These are phyloP conservation scores for Frankliniella fusca DNA, from an alignment of 2,888 invertebrate species.

Conservation along the genomic window DNA sequence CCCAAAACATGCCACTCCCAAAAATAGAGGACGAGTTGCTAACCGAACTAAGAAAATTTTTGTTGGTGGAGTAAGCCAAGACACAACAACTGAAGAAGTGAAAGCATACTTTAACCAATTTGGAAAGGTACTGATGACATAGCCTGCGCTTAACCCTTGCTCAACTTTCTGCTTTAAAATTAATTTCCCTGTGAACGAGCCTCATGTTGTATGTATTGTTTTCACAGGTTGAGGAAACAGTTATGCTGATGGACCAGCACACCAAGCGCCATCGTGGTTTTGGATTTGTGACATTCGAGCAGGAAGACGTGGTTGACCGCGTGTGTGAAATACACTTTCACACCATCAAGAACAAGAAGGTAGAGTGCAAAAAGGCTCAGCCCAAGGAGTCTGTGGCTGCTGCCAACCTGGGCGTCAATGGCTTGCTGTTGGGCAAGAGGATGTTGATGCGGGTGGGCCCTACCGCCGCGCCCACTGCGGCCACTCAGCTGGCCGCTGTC, in stretches of 20 bases:
- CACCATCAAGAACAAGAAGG: conserved; percentile 87
- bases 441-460: conserved; percentile 64
- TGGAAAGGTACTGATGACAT: conserved; percentile 57
- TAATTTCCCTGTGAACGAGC: neutral
- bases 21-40: conserved; percentile 77
- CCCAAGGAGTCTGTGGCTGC: conserved; percentile 83
- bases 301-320: conserved; percentile 84
- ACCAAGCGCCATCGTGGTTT: conserved; percentile 87
- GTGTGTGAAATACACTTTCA: conserved; percentile 93
- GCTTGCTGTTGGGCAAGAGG: conserved; percentile 61
- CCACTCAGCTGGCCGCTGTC: conserved; percentile 50
- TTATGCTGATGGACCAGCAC: conserved; percentile 92
- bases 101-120: conserved; percentile 87
- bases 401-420: conserved; percentile 48
- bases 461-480: conserved; percentile 48
- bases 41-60: conserved; percentile 90
- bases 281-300: conserved; percentile 88
- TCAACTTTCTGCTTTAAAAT: neutral
- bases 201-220: neutral
- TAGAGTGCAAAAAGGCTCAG: conserved; percentile 87
- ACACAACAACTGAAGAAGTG: conserved; percentile 86
- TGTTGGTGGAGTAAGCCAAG: conserved; percentile 87
- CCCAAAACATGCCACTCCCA: conserved; percentile 89
- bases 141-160: neutral
- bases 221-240: conserved; percentile 68